Base-by-base conservation (phyloP, 2,113 vertebrate species). In the Lanius collurio region DNA sequence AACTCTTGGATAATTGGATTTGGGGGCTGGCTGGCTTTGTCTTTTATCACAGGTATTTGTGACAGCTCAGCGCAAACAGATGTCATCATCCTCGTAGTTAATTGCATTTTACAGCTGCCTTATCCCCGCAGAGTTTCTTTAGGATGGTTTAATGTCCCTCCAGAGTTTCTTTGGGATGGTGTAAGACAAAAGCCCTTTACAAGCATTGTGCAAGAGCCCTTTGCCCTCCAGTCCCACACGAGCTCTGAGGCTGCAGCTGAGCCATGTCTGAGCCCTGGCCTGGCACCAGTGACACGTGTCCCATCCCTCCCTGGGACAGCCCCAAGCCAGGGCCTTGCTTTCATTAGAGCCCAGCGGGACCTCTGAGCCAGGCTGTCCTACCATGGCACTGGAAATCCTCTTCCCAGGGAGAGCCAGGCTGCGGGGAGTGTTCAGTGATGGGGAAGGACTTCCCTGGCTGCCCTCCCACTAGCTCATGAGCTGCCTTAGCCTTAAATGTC, bases 11-110 rank as follows among this genome's bases (percentile, higher is more conserved):
- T 87, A 52, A 81, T 73, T 73, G 60, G 79, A 75, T 95, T 73
- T 90, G 11, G 57, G 64, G 57, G 7, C 83, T 71, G 93, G 44
- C 65, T 75, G 80, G 17, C 93, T 95, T 89, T 92, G 92, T 91
- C 62, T 87, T 65, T 91, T 71, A 71, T 80, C 65, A 5, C 83
- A 81, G 86, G 87, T 87, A 46, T 64, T 90, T 65, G 77, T 53
- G 67, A 79, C 47, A n/a, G 87, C 64, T 81, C 23, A 73, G 95
- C 8, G 10, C 79, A 46, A 73, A 83, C 71, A 42, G 7, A 50
- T 67, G 77, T 76, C 87, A 83, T 68, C 80, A 44, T 74, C 86
- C 55, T 47, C 9, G 2, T 4, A 27, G 12, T 5, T 33, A 93
- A 33, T 42, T 74, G 53, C 37, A 1, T 90, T 94, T 95, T 90